Evolutionary conservation across 2,113 vertebrate species (phyloP).

Genomic region (Nestor notabilis): DNA sequence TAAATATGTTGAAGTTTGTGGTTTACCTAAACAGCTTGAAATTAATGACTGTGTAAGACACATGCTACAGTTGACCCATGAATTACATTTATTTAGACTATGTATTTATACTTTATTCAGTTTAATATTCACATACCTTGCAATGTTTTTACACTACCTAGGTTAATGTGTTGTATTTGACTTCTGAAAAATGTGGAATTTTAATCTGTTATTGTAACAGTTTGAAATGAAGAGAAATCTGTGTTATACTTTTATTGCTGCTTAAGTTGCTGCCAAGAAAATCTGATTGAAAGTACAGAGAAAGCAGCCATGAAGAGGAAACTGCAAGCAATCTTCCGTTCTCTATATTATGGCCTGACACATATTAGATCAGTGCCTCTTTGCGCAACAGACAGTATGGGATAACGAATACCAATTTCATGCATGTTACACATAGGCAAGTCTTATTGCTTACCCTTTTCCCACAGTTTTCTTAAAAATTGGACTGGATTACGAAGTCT

Average conservation of each 20-base stretch:
- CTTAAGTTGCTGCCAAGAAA: slow-evolving; percentile 42
- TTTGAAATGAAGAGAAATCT: slow-evolving; percentile 48
- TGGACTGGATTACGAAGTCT: background rate
- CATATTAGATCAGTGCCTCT: slow-evolving; percentile 58
- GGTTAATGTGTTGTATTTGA: slow-evolving; percentile 28
- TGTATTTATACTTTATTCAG: background rate
- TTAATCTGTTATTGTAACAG: slow-evolving; percentile 50
- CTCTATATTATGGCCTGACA: slow-evolving; percentile 42
- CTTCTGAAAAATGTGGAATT: slow-evolving; percentile 31
- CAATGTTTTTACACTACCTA: background rate
- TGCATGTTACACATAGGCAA: slow-evolving; percentile 55
- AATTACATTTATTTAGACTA: background rate
- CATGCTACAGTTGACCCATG: background rate
- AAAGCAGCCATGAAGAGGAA: slow-evolving; percentile 42
- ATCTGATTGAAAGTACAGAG: slow-evolving; percentile 45
- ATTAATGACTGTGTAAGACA: background rate
- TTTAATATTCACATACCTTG: background rate
- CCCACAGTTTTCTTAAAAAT: slow-evolving; percentile 23
- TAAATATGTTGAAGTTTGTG: background rate
- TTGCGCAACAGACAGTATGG: slow-evolving; percentile 36
- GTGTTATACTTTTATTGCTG: slow-evolving; percentile 17
- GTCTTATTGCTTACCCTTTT: slow-evolving; percentile 29
- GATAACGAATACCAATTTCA: slow-evolving; percentile 70
- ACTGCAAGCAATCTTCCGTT: background rate
- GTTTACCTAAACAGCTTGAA: background rate